Base-by-base conservation (phyloP, 2,797 vertebrate species). In the Ctenopoma kingsleyae region DNA sequence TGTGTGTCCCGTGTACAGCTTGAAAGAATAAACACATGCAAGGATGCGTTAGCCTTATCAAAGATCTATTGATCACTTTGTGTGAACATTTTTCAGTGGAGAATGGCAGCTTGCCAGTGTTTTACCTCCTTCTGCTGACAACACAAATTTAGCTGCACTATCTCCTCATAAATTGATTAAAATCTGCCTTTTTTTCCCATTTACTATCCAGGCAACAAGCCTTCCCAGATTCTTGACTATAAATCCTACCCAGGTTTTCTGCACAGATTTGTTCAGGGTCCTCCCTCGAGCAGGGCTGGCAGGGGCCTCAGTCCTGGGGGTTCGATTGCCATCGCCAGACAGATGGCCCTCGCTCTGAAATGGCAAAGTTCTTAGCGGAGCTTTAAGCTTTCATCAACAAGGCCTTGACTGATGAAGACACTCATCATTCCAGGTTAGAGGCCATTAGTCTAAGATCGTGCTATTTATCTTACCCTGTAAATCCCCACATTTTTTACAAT, bases 321-420 rank as follows among this genome's bases (percentile, higher is more conserved):
- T 82, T 86, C 77, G 63, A 87, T 81, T 77, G 78, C 79, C 83
- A 75, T 72, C 76, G 63, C 46, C 81, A 89, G 84, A 93, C 91
- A 87, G 83, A 92, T 89, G 86, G 89, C 78, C 77, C 44, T 84
- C 60, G 68, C 41, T 27, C 78, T 83, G 71, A 80, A 75, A 87
- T 84, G 84, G 86, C 78, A 78, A 89, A 89, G 85, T 87, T 91
- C 87, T 89, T 81, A 81, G 74, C 74, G 66, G 80, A 80, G 76
- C 86, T 87, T 84, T 78, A 81, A 89, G 88, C 87, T 90, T 90
- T 89, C 83, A 84, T 87, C 84, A 89, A 86, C 88, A 87, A 86
- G 83, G 75, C 78, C 72, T 75, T 80, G 88, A 88, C 83, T 87
- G 83, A 92, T 91, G 82, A 88, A 89, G 86, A 89, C 82, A 53